Base-by-base conservation (phyloP, 2,888 invertebrate species). In the Lepidochrysops patricia region DNA sequence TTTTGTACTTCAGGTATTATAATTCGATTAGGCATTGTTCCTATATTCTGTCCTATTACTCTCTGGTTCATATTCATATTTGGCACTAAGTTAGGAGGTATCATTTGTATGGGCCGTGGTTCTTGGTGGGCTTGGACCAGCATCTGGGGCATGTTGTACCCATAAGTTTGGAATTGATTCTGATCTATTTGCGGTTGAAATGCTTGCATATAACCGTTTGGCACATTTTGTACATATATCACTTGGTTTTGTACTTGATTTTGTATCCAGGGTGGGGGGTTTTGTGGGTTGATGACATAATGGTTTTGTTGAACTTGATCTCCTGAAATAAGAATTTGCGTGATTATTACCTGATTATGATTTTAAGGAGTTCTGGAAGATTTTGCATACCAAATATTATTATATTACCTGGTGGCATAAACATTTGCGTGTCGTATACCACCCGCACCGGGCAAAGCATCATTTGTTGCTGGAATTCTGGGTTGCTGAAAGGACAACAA, bases 241-340 rank as follows among this genome's bases (percentile, higher is more conserved):
- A 87, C 75, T 64, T 77, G 83, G 67, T 80, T 84, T 61, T 79
- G 82, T 1, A 76, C 66, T 52, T 72, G 68, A 74, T 80, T 84
- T 52, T 86, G 84, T 57, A 79, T 77, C 88, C 88, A 89, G 73
- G 88, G 88, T 49, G 88, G 88, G 9, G 82, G 76, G 52, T 86
- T 88, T 64, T 85, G 84, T 2, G 82, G 79, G 63, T 86, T 87
- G 60, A 87, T 76, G 56, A 84, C 76, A 0, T 80, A 77, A 67
- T 86, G 86, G 60, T 82, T 83, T 60, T 77, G 81, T 61, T 81
- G 82, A 23, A 73, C 70, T 66, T 84, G 83, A 32, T 86, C 83
- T 43, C 83, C 86, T 87, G 78, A 23, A 80, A 81, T 34, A 60
- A 59, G 48, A 62, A 58, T 60, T 58, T 49, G 65, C 15, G 7